Percentiles rank a stretch among this genome's conserved stretches.
Conservation (phyloP, 2,888 invertebrate genomes). For the Drosophila multiciliata region DNA sequence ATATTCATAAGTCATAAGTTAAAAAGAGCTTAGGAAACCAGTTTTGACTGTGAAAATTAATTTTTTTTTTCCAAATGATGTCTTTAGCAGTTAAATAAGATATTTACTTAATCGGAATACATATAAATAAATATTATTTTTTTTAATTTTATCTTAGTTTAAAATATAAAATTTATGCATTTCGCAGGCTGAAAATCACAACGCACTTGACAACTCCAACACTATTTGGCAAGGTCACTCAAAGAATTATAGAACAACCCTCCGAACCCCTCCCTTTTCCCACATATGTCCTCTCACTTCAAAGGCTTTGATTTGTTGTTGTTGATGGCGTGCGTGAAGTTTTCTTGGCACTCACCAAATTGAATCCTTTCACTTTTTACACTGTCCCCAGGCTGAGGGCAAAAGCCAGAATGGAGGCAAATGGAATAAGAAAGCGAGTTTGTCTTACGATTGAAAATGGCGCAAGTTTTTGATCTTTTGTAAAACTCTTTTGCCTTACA, state of each 20-base stretch:
- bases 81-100: too few species aligned
- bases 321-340: slow-evolving; percentile 44
- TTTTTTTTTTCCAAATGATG: too few species aligned
- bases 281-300: slow-evolving; percentile 17
- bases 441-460: slow-evolving; percentile 57
- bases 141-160: too few species aligned
- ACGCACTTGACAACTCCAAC: not conserved
- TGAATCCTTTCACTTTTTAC: slow-evolving; percentile 73
- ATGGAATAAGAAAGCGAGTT: slow-evolving; percentile 27
- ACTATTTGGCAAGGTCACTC: not conserved
- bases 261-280: not conserved
- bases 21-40: not conserved
- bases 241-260: not conserved
- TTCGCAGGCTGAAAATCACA: not conserved
- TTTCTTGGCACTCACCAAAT: slow-evolving; percentile 56
- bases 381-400: not conserved
- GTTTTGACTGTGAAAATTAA: not conserved
- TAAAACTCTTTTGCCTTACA: slow-evolving; percentile 58
- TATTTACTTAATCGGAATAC: too few species aligned
- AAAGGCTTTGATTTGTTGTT: slow-evolving; percentile 73
- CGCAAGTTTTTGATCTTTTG: slow-evolving; percentile 66
- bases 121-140: too few species aligned
- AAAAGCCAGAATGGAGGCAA: not conserved
- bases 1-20: not conserved
- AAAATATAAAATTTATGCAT: not conserved